Evolutionary conservation across 2,888 invertebrate genomes (phyloP).

Genomic region (Dryococelus australis): DNA sequence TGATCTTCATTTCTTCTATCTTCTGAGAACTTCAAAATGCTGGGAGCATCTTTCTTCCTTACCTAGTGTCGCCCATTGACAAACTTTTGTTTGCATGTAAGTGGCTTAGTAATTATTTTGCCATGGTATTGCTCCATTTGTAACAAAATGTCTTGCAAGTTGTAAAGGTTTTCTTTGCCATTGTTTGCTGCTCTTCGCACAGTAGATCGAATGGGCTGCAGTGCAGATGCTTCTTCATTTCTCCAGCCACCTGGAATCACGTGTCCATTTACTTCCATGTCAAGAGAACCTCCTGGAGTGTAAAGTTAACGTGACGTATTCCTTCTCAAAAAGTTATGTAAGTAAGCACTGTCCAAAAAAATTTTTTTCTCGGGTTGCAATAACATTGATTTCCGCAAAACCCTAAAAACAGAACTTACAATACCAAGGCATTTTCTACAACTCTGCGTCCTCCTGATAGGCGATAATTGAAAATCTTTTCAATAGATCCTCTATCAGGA

Average conservation of each 20-base stretch:
- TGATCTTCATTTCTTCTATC: too few relatives aligned
- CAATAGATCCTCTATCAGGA: conserved; percentile 41
- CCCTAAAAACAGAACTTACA: conserved; percentile 41
- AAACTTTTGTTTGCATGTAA: too few relatives aligned
- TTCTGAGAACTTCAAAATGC: too few relatives aligned
- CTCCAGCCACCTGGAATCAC: conserved; percentile 47
- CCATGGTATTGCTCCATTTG: background rate
- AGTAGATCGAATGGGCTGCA: conserved; percentile 43
- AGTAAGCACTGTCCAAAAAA: conserved; percentile 45
- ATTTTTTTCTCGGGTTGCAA: conserved; percentile 47
- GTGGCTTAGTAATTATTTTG: conserved; percentile 3
- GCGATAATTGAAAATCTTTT: conserved; percentile 52
- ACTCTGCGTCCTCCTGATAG: conserved; percentile 40
- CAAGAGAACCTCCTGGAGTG: background rate
- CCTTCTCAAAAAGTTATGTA: conserved; percentile 49
- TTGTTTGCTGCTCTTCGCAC: conserved; percentile 44
- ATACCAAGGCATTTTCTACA: conserved; percentile 49
- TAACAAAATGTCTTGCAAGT: background rate
- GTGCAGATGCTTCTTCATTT: conserved; percentile 39
- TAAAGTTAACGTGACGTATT: background rate
- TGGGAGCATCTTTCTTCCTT: too few relatives aligned
- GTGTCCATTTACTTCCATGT: background rate
- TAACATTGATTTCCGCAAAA: conserved; percentile 48
- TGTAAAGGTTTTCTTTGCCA: conserved; percentile 5
- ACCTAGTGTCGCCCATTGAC: too few relatives aligned